A percentile compares a stretch with the other conserved stretches of the same genome.
These are phyloP conservation scores for Strigamia crassipes DNA, from an alignment of 2,888 invertebrate genomes.

Conservation along the genomic window DNA sequence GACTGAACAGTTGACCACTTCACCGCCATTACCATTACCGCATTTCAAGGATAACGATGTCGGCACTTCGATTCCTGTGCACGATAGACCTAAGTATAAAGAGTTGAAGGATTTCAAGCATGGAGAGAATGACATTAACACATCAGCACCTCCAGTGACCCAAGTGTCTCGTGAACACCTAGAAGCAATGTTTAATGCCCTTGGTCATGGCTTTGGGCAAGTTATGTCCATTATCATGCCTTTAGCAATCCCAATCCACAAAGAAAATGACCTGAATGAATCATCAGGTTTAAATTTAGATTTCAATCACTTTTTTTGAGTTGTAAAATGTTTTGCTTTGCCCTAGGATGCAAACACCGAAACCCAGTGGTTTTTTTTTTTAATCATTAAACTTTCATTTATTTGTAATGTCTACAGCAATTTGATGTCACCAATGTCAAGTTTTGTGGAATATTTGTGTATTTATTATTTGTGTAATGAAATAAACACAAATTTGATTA, in stretches of 20 bases:
- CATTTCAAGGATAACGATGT: not conserved
- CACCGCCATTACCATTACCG: not conserved
- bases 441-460: no score
- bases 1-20: not conserved
- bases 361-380: no score
- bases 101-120: not conserved
- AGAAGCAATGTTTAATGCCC: not conserved
- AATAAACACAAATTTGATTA: no score
- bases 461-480: no score
- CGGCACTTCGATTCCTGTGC: not conserved
- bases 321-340: no score
- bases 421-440: no score
- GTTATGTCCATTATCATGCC: constrained; percentile 26
- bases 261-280: not conserved
- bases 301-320: not conserved
- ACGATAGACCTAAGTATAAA: not conserved
- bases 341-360: no score
- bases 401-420: no score
- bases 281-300: not conserved
- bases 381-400: no score
- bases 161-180: not conserved
- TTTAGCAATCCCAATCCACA: not conserved
- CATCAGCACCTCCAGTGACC: not conserved
- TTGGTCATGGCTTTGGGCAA: constrained; percentile 20
- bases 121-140: not conserved